Evolutionary conservation across 2,888 invertebrate species (phyloP), one percentile per base, ranked within the genome.

Genomic region (Agrilus cyanescens): DNA sequence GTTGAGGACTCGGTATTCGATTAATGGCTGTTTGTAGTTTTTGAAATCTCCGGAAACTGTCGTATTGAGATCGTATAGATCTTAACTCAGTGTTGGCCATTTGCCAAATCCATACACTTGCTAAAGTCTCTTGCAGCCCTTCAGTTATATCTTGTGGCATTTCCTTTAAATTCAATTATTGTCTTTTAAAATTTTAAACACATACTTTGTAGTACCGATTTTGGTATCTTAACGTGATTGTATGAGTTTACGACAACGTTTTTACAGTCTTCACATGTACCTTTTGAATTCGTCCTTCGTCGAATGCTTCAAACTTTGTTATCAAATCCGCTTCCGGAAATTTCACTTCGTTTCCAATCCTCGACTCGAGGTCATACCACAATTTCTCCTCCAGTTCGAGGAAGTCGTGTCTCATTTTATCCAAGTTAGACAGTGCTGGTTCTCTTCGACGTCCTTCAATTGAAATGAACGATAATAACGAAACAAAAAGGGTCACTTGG

Each of bases 31-130:
- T 64, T 50, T 68, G 67, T 46, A 61, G 58, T 8, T 42, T 52
- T 50, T 78, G 74, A 60, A 78, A 78, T 51, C 75, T 69, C 43
- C 79, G 65, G 59, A 82, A 86, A 36, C 73, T 74, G 48, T 73
- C 74, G 60, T 85, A 86, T 40, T 83, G 62, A 0, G 76, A 76
- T 47, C 80, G 76, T 25, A 87, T 69, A 13, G 73, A 65, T 36
- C 73, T 67, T 53, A 83, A 59, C 57, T 81, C 79, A 29, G 73
- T 69, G 45, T 76, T 70, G 2, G 78, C 69, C 41, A 74, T 68
- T 30, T 68, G 71, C 80, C 85, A 85, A 46, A 79, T 64, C 75
- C 81, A 82, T 5, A 75, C 68, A 32, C 62, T 62, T 40, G 69
- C 65, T 36, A 67, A 41, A 5, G 47, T 41, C 20, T 45, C 18